phyloP scores from a whole-genome alignment of 30 jellyfish, hydroid and myxozoan genomes.

The Chrysaora quinquecirrha region DNA sequence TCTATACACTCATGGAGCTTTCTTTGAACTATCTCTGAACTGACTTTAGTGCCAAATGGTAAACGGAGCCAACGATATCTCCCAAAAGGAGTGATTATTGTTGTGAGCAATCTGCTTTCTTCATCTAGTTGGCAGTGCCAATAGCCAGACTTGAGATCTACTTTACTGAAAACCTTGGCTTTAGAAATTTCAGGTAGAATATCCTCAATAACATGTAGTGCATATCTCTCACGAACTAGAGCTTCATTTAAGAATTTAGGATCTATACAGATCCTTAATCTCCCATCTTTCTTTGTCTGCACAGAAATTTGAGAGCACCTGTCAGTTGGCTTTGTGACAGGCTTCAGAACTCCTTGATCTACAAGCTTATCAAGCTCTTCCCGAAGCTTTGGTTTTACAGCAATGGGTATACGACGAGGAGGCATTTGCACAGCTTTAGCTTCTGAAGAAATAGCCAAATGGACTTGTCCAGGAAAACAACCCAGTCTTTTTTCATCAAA shows the following conservation, averaged over 20 bases:
- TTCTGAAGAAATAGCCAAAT: conserved; percentile 24
- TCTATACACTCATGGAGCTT: not conserved
- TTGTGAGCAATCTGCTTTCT: conserved; percentile 21
- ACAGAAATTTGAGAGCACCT: conserved; percentile 51
- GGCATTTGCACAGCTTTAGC: too few species aligned
- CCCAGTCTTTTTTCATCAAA: conserved; percentile 20
- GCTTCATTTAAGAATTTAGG: conserved; percentile 7
- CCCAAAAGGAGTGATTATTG: too few species aligned
- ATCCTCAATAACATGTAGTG: conserved; percentile 14
- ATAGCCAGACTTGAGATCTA: conserved; percentile 23
- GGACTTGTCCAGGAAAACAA: conserved; percentile 37
- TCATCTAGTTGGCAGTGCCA: conserved; percentile 50
- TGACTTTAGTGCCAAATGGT: not conserved
- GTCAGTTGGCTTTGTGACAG: conserved; percentile 48
- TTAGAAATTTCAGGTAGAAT: conserved; percentile 13
- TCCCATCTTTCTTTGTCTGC: conserved; percentile 35
- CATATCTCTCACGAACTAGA: conserved; percentile 31
- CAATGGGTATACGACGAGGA: conserved; percentile 37
- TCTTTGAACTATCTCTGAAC: not conserved
- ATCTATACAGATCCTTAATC: conserved; percentile 1
- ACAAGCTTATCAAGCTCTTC: too few species aligned
- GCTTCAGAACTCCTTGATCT: too few species aligned
- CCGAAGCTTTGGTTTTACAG: too few species aligned
- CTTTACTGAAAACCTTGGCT: too few species aligned
- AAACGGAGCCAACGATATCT: not conserved